phyloP scores from a whole-genome alignment of 2,888 invertebrate species.

The Brassicogethes aeneus region DNA sequence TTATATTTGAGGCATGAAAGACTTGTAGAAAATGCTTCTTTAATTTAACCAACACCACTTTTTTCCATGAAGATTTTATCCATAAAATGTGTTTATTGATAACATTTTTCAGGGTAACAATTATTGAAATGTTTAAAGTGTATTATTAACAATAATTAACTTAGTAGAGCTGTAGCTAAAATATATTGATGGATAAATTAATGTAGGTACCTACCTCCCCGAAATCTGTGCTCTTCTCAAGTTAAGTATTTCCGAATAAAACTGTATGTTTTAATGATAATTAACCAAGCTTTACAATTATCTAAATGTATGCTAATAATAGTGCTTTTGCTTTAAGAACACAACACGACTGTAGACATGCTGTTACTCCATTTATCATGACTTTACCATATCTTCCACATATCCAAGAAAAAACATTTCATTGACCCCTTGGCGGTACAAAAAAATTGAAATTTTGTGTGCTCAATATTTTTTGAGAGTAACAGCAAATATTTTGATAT shows the following conservation, averaged over 20 bases:
- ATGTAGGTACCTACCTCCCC: too few species aligned
- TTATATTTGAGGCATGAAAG: background rate
- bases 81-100: slow-evolving; percentile 24
- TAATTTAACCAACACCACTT: background rate
- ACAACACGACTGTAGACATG: slow-evolving; percentile 41
- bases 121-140: background rate
- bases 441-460: too few species aligned
- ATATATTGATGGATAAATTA: too few species aligned
- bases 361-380: slow-evolving; percentile 32
- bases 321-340: slow-evolving; percentile 41
- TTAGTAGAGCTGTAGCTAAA: too few species aligned
- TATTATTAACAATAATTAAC: too few species aligned
- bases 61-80: background rate
- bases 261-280: too few species aligned
- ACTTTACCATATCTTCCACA: slow-evolving; percentile 25
- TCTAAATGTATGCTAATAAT: slow-evolving; percentile 36
- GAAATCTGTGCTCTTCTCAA: too few species aligned
- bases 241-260: too few species aligned
- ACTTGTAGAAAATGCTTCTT: slow-evolving; percentile 11
- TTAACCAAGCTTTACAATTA: slow-evolving; percentile 32
- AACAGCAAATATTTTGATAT: slow-evolving; percentile 34
- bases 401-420: slow-evolving; percentile 16
- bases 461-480: slow-evolving; percentile 27
- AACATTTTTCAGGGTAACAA: slow-evolving; percentile 33
- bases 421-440: background rate